Evolutionary conservation across 2,113 vertebrate genomes (phyloP).

Genomic region (Takifugu bimaculatus): DNA sequence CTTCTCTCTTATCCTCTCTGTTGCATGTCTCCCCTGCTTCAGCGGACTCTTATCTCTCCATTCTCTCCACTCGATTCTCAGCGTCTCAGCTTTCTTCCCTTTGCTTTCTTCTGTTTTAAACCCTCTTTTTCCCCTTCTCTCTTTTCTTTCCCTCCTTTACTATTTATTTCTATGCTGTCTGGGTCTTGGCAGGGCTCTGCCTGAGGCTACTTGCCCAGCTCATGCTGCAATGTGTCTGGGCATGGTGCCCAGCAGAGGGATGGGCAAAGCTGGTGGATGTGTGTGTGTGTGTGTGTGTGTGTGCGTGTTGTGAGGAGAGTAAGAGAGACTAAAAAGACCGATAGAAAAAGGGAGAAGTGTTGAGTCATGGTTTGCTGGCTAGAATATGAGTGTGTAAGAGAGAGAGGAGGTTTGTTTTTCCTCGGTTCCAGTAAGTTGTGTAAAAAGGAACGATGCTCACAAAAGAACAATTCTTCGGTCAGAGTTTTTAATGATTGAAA

Average conservation of each 20-base stretch:
- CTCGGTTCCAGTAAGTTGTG: not conserved
- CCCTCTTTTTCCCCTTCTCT: not conserved
- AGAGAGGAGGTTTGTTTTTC: too few species aligned
- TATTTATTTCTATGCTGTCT: slow-evolving; percentile 37
- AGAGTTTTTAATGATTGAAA: not conserved
- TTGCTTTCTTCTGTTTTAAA: slow-evolving; percentile 13
- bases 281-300: slow-evolving; percentile 26
- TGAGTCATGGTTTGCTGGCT: slow-evolving; percentile 59
- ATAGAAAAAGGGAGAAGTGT: slow-evolving; percentile 34
- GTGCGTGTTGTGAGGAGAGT: slow-evolving; percentile 15
- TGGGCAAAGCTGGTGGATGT: slow-evolving; percentile 41
- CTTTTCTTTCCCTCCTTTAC: slow-evolving; percentile 20
- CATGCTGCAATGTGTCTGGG: slow-evolving; percentile 57
- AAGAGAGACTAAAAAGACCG: slow-evolving; percentile 21
- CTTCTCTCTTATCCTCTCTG: slow-evolving; percentile 36
- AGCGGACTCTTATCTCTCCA: slow-evolving; percentile 63
- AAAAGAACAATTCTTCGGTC: not conserved
- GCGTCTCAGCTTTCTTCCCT: slow-evolving; percentile 22
- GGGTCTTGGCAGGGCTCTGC: slow-evolving; percentile 44
- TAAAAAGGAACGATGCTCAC: not conserved
- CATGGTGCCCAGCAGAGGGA: slow-evolving; percentile 43
- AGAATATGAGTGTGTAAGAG: slow-evolving; percentile 2
- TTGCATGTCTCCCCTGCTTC: slow-evolving; percentile 30
- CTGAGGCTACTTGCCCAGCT: slow-evolving; percentile 49
- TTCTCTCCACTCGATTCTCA: slow-evolving; percentile 34